phyloP scores from a whole-genome alignment of 2,113 vertebrate genomes.

The Australoheros scitulus region DNA sequence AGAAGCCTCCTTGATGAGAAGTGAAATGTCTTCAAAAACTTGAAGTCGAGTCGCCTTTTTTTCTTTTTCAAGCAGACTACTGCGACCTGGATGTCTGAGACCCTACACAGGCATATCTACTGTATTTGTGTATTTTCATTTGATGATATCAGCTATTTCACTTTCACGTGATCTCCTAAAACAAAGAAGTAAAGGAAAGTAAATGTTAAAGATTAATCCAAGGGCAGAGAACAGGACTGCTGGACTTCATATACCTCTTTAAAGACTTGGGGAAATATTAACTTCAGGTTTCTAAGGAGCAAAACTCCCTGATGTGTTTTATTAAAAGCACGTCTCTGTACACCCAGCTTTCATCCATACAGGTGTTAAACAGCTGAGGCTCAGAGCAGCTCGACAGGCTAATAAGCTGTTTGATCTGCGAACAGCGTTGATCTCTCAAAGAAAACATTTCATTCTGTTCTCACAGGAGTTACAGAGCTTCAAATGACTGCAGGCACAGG shows the following conservation, averaged over 20 bases:
- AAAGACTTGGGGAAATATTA: conserved; percentile 57
- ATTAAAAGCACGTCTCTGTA: conserved; percentile 28
- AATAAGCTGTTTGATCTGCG: conserved; percentile 32
- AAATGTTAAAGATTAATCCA: conserved; percentile 56
- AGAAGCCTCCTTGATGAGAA: too few species aligned
- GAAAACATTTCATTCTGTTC: conserved; percentile 13
- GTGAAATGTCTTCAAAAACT: too few species aligned
- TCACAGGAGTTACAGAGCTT: neutral
- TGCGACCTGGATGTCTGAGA: too few species aligned
- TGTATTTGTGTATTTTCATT: neutral
- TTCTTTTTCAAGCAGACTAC: too few species aligned
- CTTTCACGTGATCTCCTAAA: neutral
- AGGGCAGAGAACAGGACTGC: neutral
- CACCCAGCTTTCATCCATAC: conserved; percentile 46
- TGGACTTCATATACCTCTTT: conserved; percentile 55
- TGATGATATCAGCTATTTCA: neutral
- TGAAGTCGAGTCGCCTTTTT: too few species aligned
- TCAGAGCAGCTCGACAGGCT: conserved; percentile 4
- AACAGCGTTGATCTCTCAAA: conserved; percentile 32
- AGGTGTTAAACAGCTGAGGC: conserved; percentile 19
- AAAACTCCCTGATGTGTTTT: neutral
- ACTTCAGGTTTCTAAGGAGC: conserved; percentile 4
- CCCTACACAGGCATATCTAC: neutral
- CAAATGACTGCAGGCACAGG: conserved; percentile 1
- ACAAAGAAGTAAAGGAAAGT: neutral